A percentile compares a stretch with the other conserved stretches of the same genome.
Conservation (phyloP, 1,140 invertebrate species). For the Plodia interpunctella region DNA sequence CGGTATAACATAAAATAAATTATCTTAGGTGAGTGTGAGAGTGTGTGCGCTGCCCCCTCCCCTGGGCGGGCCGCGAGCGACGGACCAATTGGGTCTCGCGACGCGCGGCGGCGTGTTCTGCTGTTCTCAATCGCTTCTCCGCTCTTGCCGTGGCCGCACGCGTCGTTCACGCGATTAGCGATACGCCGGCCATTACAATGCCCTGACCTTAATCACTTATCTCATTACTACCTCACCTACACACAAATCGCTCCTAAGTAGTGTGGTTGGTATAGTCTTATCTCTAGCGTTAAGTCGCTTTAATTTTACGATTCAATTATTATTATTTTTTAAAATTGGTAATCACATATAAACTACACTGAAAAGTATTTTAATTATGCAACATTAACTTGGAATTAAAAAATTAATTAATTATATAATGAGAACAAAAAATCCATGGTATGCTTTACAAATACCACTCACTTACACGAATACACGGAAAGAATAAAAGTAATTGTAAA, state of each 20-base stretch:
- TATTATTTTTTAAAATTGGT: too few species aligned
- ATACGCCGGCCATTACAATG: constrained; percentile 23
- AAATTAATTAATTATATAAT: too few species aligned
- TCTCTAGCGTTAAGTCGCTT: too few species aligned
- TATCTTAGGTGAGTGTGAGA: constrained; percentile 69
- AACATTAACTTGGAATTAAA: too few species aligned
- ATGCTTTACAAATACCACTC: too few species aligned
- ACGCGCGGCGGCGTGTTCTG: constrained; percentile 44
- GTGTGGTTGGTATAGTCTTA: background rate
- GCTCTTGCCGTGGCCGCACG: constrained; percentile 28
- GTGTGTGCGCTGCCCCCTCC: constrained; percentile 63
- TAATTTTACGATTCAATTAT: too few species aligned
- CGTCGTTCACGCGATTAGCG: constrained; percentile 12
- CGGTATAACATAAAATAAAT: constrained; percentile 76
- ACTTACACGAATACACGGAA: too few species aligned
- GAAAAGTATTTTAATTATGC: too few species aligned
- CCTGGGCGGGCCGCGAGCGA: constrained; percentile 53
- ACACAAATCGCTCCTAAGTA: constrained; percentile 8
- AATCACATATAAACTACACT: too few species aligned
- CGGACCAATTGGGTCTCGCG: constrained; percentile 60
- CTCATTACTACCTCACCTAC: constrained; percentile 26
- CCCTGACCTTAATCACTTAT: constrained; percentile 36
- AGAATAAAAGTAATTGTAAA: too few species aligned
- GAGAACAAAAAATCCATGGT: too few species aligned
- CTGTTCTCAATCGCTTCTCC: constrained; percentile 39